Percentiles rank a stretch among this genome's conserved stretches.
These are phyloP conservation scores for Neogale vison DNA, from an alignment of 2,113 vertebrate species.

Conservation along the genomic window DNA sequence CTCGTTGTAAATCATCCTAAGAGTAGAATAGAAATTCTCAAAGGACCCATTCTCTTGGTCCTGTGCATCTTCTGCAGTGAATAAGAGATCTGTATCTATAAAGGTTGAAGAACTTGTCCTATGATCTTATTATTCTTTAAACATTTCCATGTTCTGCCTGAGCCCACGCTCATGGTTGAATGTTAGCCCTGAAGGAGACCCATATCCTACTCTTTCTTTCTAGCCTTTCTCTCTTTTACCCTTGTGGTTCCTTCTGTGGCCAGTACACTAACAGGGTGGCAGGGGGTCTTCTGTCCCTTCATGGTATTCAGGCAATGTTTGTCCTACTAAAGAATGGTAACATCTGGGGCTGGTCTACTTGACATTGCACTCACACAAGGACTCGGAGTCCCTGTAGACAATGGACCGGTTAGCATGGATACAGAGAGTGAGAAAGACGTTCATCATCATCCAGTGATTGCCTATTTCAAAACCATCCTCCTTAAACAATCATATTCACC, in stretches of 20 bases:
- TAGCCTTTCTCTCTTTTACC: not conserved
- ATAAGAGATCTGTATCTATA: not conserved
- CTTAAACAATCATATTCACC: conserved; percentile 39
- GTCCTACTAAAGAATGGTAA: conserved; percentile 8
- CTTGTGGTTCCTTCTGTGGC: not conserved
- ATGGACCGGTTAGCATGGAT: not conserved
- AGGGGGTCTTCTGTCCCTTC: not conserved
- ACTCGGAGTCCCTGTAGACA: not conserved
- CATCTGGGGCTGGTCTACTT: not conserved
- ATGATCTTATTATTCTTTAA: not conserved
- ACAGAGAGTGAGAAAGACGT: not conserved
- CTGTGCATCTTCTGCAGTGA: conserved; percentile 10
- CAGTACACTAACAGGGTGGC: not conserved
- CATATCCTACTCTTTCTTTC: not conserved
- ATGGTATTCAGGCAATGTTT: not conserved
- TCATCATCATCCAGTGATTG: not conserved
- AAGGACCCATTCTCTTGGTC: not conserved
- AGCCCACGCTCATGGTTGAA: not conserved
- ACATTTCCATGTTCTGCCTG: not conserved
- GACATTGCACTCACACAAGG: not conserved
- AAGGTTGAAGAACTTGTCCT: conserved; percentile 21
- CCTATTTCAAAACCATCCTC: conserved; percentile 34
- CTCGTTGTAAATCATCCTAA: conserved; percentile 18
- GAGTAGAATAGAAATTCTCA: not conserved
- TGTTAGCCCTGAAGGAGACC: not conserved